Conservation (phyloP, 2,113 vertebrate genomes). For the Prolemur simus region DNA sequence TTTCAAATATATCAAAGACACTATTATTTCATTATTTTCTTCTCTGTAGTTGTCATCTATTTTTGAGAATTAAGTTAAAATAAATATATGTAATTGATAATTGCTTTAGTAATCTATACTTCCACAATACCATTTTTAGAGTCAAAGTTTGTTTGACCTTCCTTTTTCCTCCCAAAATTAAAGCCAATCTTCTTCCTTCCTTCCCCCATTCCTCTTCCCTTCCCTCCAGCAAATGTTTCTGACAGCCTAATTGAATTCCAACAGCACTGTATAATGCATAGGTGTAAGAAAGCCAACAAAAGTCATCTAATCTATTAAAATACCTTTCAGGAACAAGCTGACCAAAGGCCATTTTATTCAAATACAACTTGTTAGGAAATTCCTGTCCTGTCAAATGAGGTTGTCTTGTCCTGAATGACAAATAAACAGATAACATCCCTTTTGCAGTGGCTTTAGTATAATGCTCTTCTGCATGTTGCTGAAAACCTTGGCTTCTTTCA, state of each 20-base stretch:
- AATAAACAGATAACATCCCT: background rate
- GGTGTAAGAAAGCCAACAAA: slow-evolving; percentile 16
- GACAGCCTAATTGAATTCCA: background rate
- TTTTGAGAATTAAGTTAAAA: slow-evolving; percentile 26
- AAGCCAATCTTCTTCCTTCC: background rate
- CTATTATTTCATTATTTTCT: background rate
- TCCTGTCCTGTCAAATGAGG: background rate
- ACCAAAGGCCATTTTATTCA: background rate
- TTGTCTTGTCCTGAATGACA: background rate
- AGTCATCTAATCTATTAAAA: slow-evolving; percentile 19
- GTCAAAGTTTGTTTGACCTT: background rate
- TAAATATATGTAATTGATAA: background rate
- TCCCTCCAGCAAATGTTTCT: background rate
- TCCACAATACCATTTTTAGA: background rate
- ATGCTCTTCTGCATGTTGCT: background rate
- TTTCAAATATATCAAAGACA: background rate
- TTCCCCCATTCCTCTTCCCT: background rate
- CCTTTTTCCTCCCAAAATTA: background rate
- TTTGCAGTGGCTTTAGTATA: background rate
- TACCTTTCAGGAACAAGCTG: background rate
- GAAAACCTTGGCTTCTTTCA: background rate
- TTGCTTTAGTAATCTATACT: background rate
- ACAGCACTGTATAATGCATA: background rate
- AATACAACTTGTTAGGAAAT: background rate
- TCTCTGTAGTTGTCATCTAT: background rate